phyloP scores from a whole-genome alignment of 2,888 invertebrate species.

The Pyrocoelia pectoralis region DNA sequence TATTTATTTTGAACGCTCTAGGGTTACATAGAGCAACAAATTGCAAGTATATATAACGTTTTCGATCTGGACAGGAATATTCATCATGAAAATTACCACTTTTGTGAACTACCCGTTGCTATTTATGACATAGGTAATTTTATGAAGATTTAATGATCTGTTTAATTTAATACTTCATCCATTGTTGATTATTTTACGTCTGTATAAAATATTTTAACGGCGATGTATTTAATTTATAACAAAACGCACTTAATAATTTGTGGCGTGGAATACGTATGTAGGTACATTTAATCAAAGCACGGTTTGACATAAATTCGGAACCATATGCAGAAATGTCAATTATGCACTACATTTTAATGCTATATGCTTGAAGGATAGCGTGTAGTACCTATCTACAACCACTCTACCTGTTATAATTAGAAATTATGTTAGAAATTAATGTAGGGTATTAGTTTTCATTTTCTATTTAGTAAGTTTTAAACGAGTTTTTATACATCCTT shows the following conservation, averaged over 20 bases:
- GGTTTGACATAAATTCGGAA: slow-evolving; percentile 43
- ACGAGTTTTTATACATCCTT: slow-evolving; percentile 40
- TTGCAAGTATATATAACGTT: too few relatives aligned
- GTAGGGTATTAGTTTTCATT: slow-evolving; percentile 11
- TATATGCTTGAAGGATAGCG: slow-evolving; percentile 18
- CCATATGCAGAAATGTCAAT: slow-evolving; percentile 40
- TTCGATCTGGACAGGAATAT: too few relatives aligned
- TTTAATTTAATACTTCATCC: slow-evolving; percentile 15
- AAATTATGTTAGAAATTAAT: slow-evolving; percentile 12
- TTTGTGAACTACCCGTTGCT: not conserved
- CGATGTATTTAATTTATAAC: slow-evolving; percentile 45
- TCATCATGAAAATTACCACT: slow-evolving; percentile 6
- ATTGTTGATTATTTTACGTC: slow-evolving; percentile 12
- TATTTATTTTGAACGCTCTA: too few relatives aligned
- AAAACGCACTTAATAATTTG: slow-evolving; percentile 50
- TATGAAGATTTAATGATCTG: slow-evolving; percentile 18
- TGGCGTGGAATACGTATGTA: slow-evolving; percentile 42
- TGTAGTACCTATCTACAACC: not conserved
- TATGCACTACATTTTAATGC: slow-evolving; percentile 33
- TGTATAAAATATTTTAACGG: slow-evolving; percentile 29
- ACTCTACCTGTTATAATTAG: slow-evolving; percentile 5
- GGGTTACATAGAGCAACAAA: too few relatives aligned
- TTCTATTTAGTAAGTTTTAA: slow-evolving; percentile 21
- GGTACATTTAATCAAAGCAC: slow-evolving; percentile 46
- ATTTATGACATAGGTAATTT: not conserved